Percentiles rank a stretch among this genome's conserved stretches.
Evolutionary conservation across 2,797 vertebrate genomes (phyloP).

Genomic region (Streptopelia turtur): DNA sequence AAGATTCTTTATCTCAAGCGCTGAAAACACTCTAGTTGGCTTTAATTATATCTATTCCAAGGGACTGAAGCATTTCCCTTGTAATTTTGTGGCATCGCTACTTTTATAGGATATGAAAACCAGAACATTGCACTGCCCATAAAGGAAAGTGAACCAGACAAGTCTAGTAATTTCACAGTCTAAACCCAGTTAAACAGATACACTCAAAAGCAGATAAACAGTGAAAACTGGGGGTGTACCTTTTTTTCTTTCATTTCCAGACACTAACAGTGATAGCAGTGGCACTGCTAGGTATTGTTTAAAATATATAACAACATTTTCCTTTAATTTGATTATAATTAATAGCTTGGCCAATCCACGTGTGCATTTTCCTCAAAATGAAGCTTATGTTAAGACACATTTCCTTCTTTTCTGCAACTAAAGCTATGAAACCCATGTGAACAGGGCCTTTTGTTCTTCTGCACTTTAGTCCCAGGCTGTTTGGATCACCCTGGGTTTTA

Average conservation of each 20-base stretch:
- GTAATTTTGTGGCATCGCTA: constrained; percentile 33
- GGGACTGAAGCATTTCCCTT: not conserved
- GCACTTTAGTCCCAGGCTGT: not conserved
- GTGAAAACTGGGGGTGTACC: not conserved
- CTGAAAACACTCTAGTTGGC: constrained; percentile 7
- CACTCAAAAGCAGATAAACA: not conserved
- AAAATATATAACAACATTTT: not conserved
- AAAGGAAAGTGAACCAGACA: constrained; percentile 50
- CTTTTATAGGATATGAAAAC: constrained; percentile 52
- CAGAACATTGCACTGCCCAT: constrained; percentile 1
- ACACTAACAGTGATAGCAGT: not conserved
- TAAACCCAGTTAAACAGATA: not conserved
- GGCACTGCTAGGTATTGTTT: not conserved
- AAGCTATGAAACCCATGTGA: not conserved
- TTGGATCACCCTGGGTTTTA: not conserved
- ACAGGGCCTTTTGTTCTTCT: not conserved
- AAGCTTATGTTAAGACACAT: not conserved
- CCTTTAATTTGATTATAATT: not conserved
- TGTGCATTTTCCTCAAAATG: not conserved
- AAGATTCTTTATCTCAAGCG: not conserved
- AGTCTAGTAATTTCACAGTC: constrained; percentile 31
- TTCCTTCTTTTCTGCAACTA: not conserved
- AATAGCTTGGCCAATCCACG: not conserved
- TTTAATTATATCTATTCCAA: constrained; percentile 25
- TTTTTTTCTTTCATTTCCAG: not conserved